Evolutionary conservation across 2,888 invertebrate species (phyloP).

Genomic region (Rhingia campestris): DNA sequence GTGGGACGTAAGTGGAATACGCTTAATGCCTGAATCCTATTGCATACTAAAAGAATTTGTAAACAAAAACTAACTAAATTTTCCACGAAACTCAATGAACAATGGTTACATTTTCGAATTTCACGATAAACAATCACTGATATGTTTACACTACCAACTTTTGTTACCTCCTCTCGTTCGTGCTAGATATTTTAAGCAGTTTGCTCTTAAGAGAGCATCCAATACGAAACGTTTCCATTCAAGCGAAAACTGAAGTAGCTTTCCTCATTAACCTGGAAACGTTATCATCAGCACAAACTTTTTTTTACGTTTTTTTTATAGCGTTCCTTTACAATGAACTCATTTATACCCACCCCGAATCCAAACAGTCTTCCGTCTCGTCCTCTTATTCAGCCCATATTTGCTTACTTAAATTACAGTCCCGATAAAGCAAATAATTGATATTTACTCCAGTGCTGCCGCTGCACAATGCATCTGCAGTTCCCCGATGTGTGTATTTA

Average conservation of each 20-base stretch:
- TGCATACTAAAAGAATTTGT: too few species aligned
- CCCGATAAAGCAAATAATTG: slow-evolving; percentile 69
- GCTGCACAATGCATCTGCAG: slow-evolving; percentile 44
- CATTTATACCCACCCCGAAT: slow-evolving; percentile 6
- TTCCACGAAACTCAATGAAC: too few species aligned
- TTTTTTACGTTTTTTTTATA: slow-evolving; percentile 6
- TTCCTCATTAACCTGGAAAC: slow-evolving; percentile 10
- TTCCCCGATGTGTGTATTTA: slow-evolving; percentile 28
- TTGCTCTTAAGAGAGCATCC: not conserved
- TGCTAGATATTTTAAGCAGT: not conserved
- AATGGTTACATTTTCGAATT: too few species aligned
- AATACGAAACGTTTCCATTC: not conserved
- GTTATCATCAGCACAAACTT: slow-evolving; percentile 8
- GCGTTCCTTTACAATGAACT: slow-evolving; percentile 32
- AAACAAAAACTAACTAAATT: too few species aligned
- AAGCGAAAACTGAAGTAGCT: not conserved
- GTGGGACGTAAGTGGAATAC: too few species aligned
- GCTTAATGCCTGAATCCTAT: too few species aligned
- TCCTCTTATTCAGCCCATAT: not conserved
- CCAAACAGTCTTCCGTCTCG: slow-evolving; percentile 1
- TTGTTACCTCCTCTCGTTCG: not conserved
- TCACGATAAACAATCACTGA: not conserved
- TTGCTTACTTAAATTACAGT: slow-evolving; percentile 51
- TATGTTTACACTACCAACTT: not conserved
- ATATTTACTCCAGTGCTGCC: slow-evolving; percentile 52